Evolutionary conservation across 2,113 vertebrate genomes (phyloP), one percentile per base, ranked within the genome.

Genomic region (Xyrauchen texanus): DNA sequence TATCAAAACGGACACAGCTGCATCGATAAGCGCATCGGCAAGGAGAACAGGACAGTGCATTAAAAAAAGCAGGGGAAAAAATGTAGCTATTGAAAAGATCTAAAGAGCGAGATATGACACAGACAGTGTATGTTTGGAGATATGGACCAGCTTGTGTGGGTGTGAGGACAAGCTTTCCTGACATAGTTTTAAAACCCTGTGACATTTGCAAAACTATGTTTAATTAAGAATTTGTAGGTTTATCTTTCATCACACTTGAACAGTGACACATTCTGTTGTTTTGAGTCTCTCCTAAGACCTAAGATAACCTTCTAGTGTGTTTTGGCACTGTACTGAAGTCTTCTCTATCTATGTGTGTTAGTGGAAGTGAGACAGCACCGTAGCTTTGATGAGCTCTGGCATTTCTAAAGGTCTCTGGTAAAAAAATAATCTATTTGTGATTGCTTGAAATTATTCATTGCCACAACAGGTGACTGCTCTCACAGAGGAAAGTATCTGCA

Each of bases 381-480:
- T 21, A 47, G 53, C 21, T 83, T 73, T 76, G 75, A 71, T 51
- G 42, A 21, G 46, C 46, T 12, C 63, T 70, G 69, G 15, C 60
- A 70, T 81, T 81, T 79, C 52, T 45, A 76, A 78, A 81, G 65
- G 52, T 72, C 64, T 51, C 58, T 61, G 44, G 21, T 45, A 70
- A 42, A 62, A 76, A 64, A 68, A 34, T 55, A 76, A 53, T 71
- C 44, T 7, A 10, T 70, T 68, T 75, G 34, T 52, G 58, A 75
- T 78, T 75, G 55, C 68, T 47, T 46, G 72, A 64, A 64, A 67
- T 69, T 60, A 42, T 80, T 83, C 68, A 47, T 8, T 60, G 6
- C 10, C 55, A 58, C 61, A 71, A 71, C 61, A 44, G 11, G 49
- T 34, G 51, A 64, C 55, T 12, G 60, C 60, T 76, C 55, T 71